phyloP scores from a whole-genome alignment of 2,888 invertebrate species.

The Stomorhina lunata region DNA sequence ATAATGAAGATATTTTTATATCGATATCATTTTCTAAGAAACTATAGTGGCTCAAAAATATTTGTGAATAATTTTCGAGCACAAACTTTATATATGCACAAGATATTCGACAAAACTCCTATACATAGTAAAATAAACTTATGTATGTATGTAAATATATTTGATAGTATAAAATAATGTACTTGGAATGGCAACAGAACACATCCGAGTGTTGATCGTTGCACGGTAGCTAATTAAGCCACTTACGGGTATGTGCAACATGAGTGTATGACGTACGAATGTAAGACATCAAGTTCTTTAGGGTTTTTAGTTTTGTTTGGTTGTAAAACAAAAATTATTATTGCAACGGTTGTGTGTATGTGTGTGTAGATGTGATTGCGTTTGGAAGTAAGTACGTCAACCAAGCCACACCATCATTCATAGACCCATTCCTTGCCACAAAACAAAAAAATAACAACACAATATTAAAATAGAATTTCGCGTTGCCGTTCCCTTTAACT shows the following conservation, averaged over 20 bases:
- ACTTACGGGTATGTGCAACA: constrained; percentile 71
- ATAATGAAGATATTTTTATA: too few relatives aligned
- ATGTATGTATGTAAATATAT: not conserved
- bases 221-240: constrained; percentile 76
- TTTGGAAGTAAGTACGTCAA: constrained; percentile 44
- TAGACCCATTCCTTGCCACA: constrained; percentile 13
- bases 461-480: constrained; percentile 18
- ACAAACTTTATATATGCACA: too few relatives aligned
- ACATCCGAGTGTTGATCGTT: constrained; percentile 74
- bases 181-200: constrained; percentile 64
- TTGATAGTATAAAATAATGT: constrained; percentile 36
- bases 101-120: not conserved
- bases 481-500: constrained; percentile 16
- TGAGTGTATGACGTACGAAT: constrained; percentile 17
- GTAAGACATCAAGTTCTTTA: constrained; percentile 69
- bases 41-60: too few relatives aligned
- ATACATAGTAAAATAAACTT: not conserved
- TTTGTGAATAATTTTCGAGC: too few relatives aligned
- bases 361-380: constrained; percentile 28
- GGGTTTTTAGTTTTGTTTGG: constrained; percentile 43
- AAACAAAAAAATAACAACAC: not conserved
- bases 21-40: too few relatives aligned
- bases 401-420: constrained; percentile 33
- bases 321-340: not conserved
- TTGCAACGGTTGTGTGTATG: not conserved